Conservation (phyloP, 2,888 invertebrate species). For the Xestoiulus laeticollis region DNA sequence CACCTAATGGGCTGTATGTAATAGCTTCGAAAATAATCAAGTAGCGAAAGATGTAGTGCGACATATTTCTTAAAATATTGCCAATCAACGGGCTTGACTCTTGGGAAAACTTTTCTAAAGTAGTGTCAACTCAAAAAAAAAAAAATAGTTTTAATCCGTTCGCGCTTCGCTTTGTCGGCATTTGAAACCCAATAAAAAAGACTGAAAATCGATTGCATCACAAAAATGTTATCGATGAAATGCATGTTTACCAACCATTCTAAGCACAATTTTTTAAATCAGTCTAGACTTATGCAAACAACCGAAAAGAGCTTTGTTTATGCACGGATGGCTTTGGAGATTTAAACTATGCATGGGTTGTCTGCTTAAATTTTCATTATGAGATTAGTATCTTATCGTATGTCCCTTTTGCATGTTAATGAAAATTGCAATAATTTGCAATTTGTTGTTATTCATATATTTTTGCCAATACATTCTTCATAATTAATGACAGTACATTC, state of each 20-base stretch:
- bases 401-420: too few species aligned
- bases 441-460: too few species aligned
- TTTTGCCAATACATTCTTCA: too few species aligned
- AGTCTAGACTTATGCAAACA: background rate
- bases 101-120: background rate
- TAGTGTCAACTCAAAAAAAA: background rate
- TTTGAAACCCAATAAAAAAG: background rate
- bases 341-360: too few species aligned
- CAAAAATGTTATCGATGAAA: background rate
- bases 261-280: background rate
- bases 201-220: background rate
- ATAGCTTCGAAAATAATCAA: constrained; percentile 4
- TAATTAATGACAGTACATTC: too few species aligned
- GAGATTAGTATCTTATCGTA: too few species aligned
- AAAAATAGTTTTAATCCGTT: background rate
- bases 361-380: too few species aligned
- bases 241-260: background rate
- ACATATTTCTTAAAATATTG: background rate
- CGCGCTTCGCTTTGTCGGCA: background rate
- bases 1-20: constrained; percentile 3
- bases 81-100: background rate
- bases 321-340: background rate
- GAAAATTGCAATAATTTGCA: too few species aligned
- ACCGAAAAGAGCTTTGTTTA: background rate
- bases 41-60: background rate